Base-by-base conservation (phyloP, 2,113 vertebrate genomes). In the Epinephelus lanceolatus region DNA sequence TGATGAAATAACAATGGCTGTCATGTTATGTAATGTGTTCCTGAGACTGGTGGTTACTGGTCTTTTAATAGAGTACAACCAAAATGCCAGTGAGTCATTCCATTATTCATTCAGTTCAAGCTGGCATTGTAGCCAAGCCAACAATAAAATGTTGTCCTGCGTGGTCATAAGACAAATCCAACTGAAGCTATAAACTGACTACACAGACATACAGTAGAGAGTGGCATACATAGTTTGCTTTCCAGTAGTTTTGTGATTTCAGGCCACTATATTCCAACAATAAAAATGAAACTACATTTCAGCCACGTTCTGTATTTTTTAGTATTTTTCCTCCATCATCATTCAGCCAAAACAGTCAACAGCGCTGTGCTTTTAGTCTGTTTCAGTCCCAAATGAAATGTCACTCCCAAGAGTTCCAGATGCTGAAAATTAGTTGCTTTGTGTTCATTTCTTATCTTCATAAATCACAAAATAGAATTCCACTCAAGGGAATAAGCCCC, bases 401-500 rank as follows among this genome's bases (percentile, higher is more conserved):
- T 78, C 78, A 68, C 76, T 89, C 84, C 68, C 71, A 27, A 33
- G 84, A 86, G 81, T 70, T 74, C 69, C 63, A 59, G 63, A 89
- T 83, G 87, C 68, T 75, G 75, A 27, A 88, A 80, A 86, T 92
- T 55, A 88, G 82, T 88, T 88, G 30, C 52, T 84, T 74, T 81
- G 69, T 81, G 82, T 75, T 92, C 60, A 42, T 67, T 83, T 76
- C 65, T 83, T 84, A 67, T 90, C 83, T 79, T 83, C 70, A 80
- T 83, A 84, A 92, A 91, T 89, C 86, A 80, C 76, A 79, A 66
- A 81, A 71, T 55, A 79, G 63, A 79, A 85, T 86, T 68, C 73
- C 62, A 70, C 83, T 88, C 49, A 15, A n/a, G 85, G 89, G 86
- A 88, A 76, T 68, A 19, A 37, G 67, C 45, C 47, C 68, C 79